These are phyloP conservation scores for Larimichthys polyactis DNA, from an alignment of 2,113 vertebrate genomes.

Conservation along the genomic window DNA sequence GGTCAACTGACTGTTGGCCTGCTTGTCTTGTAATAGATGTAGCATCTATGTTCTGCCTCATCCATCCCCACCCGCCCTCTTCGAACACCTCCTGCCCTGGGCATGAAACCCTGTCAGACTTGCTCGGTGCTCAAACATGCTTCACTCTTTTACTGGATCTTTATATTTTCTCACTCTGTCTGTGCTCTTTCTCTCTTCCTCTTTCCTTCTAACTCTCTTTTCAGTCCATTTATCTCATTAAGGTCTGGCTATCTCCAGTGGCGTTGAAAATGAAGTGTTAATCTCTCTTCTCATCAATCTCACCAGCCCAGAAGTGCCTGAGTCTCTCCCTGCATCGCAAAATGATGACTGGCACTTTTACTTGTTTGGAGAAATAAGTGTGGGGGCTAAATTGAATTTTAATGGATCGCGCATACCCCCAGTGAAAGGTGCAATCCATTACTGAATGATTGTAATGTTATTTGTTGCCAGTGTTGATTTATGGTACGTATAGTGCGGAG, in stretches of 20 bases:
- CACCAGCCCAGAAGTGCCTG: slow-evolving; percentile 76
- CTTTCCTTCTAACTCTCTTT: slow-evolving; percentile 60
- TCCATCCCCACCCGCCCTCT: background rate
- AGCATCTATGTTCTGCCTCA: slow-evolving; percentile 37
- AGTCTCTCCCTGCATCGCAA: slow-evolving; percentile 80
- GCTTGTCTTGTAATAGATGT: slow-evolving; percentile 69
- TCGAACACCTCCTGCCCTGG: slow-evolving; percentile 11
- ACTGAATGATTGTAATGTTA: slow-evolving; percentile 88
- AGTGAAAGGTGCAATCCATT: slow-evolving; percentile 90
- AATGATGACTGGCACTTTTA: slow-evolving; percentile 85
- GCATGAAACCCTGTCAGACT: slow-evolving; percentile 43
- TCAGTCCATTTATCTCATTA: slow-evolving; percentile 81
- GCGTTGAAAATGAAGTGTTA: slow-evolving; percentile 84
- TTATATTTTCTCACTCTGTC: slow-evolving; percentile 46
- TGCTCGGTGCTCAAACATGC: slow-evolving; percentile 24
- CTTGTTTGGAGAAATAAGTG: slow-evolving; percentile 87
- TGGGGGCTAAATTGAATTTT: slow-evolving; percentile 91
- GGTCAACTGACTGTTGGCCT: slow-evolving; percentile 45
- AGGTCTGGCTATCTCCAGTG: slow-evolving; percentile 76
- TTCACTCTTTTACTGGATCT: slow-evolving; percentile 33
- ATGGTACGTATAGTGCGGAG: slow-evolving; percentile 62
- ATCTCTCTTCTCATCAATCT: slow-evolving; percentile 86
- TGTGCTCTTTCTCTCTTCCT: slow-evolving; percentile 23
- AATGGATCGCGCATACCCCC: slow-evolving; percentile 87
- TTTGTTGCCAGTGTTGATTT: slow-evolving; percentile 82